Evolutionary conservation across 2,888 invertebrate species (phyloP).

Genomic region (Orthonevra nobilis): DNA sequence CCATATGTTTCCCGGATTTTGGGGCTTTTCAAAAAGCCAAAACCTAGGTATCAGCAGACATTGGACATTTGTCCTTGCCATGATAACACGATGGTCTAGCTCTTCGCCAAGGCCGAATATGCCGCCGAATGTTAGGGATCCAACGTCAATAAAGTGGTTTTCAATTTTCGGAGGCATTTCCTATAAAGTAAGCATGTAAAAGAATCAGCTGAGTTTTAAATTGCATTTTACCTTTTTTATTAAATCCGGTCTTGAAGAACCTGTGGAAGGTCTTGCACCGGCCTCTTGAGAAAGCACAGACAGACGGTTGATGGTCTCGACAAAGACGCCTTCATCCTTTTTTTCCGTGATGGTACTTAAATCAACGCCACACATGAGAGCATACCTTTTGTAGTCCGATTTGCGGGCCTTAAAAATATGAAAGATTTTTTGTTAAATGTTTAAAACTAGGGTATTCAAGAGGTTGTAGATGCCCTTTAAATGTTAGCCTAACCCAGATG

Average conservation of each 20-base stretch:
- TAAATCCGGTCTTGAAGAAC: too few species aligned
- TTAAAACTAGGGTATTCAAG: not conserved
- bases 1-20: conserved; percentile 79
- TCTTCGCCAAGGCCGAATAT: conserved; percentile 87
- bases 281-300: conserved; percentile 1
- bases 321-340: conserved; percentile 12
- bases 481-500: too few species aligned
- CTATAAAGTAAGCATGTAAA: not conserved
- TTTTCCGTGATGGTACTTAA: not conserved
- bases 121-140: conserved; percentile 76
- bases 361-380: conserved; percentile 54
- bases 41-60: conserved; percentile 86
- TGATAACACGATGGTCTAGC: conserved; percentile 84
- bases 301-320: conserved; percentile 20
- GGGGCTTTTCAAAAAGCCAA: conserved; percentile 83
- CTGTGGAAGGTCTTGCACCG: not conserved
- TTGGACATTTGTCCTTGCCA: conserved; percentile 84
- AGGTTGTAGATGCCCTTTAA: not conserved
- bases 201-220: too few species aligned
- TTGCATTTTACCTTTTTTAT: too few species aligned
- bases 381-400: conserved; percentile 55
- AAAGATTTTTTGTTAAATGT: not conserved
- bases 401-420: conserved; percentile 42
- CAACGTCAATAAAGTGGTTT: conserved; percentile 78
- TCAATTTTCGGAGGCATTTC: conserved; percentile 67